Conservation (phyloP, 1,140 invertebrate genomes). For the Musca vetustissima region DNA sequence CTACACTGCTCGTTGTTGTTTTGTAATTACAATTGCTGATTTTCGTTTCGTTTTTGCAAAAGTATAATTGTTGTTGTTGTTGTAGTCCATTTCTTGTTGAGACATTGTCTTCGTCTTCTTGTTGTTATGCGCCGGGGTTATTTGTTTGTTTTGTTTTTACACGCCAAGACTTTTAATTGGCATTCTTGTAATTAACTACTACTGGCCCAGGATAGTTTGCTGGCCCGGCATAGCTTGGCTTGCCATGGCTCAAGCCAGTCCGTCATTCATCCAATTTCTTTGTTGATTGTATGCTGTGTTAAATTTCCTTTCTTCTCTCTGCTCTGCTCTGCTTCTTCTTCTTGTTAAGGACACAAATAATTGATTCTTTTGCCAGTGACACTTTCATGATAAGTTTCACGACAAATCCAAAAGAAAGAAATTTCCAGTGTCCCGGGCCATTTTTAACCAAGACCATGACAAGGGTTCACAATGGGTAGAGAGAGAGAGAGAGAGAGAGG, state of each 20-base stretch:
- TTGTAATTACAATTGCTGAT: slow-evolving; percentile 20
- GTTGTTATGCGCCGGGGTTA: too few relatives aligned
- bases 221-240: too few relatives aligned
- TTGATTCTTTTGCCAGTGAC: slow-evolving; percentile 20
- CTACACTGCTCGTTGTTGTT: background rate
- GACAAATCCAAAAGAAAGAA: background rate
- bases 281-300: background rate
- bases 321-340: too few relatives aligned
- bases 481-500: too few relatives aligned
- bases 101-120: background rate
- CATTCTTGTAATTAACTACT: slow-evolving; percentile 20
- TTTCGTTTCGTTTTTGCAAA: background rate
- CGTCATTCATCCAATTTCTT: too few relatives aligned
- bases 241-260: too few relatives aligned
- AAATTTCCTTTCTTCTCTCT: background rate
- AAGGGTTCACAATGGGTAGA: too few relatives aligned
- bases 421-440: too few relatives aligned
- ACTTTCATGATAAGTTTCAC: slow-evolving; percentile 8
- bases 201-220: background rate
- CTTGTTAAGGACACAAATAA: slow-evolving; percentile 19
- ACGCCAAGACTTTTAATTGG: slow-evolving; percentile 20
- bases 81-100: background rate
- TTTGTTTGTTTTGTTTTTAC: background rate
- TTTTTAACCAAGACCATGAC: too few relatives aligned
- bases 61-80: too few relatives aligned